phyloP scores from a whole-genome alignment of 2,888 invertebrate genomes.

The Nesidiocoris tenuis region DNA sequence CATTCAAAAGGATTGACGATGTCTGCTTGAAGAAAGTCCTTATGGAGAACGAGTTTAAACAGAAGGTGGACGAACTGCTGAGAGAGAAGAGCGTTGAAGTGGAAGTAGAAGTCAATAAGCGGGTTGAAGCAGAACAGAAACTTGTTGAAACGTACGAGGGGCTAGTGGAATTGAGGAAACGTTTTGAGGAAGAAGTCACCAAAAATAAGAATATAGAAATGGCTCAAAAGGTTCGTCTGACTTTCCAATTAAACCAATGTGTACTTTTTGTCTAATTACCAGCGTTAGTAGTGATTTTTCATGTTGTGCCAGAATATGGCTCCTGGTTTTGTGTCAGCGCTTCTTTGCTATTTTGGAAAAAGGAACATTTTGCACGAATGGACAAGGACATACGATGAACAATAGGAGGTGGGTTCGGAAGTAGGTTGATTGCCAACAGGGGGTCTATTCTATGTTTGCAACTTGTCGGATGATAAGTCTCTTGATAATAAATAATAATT shows the following conservation, averaged over 20 bases:
- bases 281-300: no score
- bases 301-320: no score
- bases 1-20: constrained; percentile 44
- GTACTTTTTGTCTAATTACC: neutral
- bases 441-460: no score
- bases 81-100: constrained; percentile 44
- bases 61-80: constrained; percentile 44
- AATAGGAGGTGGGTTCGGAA: no score
- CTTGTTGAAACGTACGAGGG: constrained; percentile 43
- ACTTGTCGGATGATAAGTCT: no score
- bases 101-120: constrained; percentile 43
- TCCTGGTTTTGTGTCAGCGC: no score
- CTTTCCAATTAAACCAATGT: neutral
- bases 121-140: constrained; percentile 45
- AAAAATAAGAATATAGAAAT: constrained; percentile 42
- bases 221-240: constrained; percentile 41
- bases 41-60: constrained; percentile 46
- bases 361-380: no score
- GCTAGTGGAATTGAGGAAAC: constrained; percentile 39
- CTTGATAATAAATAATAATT: no score
- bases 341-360: no score
- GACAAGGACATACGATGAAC: no score
- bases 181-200: constrained; percentile 43
- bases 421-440: no score
- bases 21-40: constrained; percentile 26